Base-by-base conservation (phyloP, 2,888 invertebrate species). In the Cryptocephalus primarius region DNA sequence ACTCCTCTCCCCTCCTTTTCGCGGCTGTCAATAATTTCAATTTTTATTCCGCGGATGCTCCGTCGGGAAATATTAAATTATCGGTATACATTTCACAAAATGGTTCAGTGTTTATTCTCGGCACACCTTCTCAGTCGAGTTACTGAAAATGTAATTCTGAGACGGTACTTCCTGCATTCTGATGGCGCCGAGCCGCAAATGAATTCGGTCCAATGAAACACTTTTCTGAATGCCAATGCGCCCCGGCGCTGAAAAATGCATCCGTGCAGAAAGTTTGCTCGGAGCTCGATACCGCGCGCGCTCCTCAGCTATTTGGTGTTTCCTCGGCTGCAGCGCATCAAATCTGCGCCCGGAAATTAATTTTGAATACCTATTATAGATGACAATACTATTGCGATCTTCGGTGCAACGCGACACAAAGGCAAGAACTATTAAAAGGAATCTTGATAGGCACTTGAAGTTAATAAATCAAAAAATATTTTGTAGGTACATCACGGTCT, bases 121-220 rank as follows among this genome's bases (percentile, higher is more conserved):
- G 60, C 63, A 62, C 63, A 64, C 57, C 58, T 60, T 55, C 53
- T 49, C 55, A 62, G 60, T 60, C 57, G 62, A 62, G 61, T 65
- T 64, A 64, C 60, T 60, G 64, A 62, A 64, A 65, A 65, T 62
- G 62, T 64, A 65, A 65, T 65, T 64, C 59, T 45, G 53, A 45
- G 55, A 54, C 55, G 58, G 53, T 57, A 57, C 59, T 60, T 60
- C 61, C 60, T 58, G 63, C 62, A 64, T 64, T 58, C 57, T 57
- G 61, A 63, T 58, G 56, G 55, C 45, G 53, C 34, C 52, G 57
- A 59, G 52, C 54, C 57, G 57, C 56, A 57, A 58, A 56, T 55
- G 59, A 55, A 55, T 59, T 58, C 55, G 57, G 52, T 54, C 14
- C 43, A 43, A 33, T 55, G 55, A 57, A 60, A 55, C 55, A 54